Percentiles rank a stretch among this genome's conserved stretches.
These are phyloP conservation scores for Ectobius pallidus DNA, from an alignment of 2,888 invertebrate genomes.

Conservation along the genomic window DNA sequence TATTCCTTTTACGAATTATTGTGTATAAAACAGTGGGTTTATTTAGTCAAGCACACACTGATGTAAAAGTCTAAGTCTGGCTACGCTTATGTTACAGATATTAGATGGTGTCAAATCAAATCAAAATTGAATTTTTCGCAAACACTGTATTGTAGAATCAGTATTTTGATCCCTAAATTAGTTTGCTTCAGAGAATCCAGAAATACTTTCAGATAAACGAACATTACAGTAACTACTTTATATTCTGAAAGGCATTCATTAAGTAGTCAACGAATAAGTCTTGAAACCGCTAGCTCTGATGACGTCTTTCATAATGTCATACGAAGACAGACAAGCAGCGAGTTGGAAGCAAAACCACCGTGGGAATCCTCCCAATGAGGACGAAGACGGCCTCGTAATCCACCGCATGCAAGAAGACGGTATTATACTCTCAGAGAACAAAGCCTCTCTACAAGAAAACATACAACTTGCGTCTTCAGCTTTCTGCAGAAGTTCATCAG, in stretches of 20 bases:
- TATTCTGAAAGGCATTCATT: background rate
- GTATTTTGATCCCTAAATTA: too few relatives aligned
- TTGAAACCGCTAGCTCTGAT: background rate
- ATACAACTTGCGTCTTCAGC: background rate
- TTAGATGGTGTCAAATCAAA: too few relatives aligned
- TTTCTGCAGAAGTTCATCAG: background rate
- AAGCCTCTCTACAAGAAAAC: background rate
- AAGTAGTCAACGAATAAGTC: background rate
- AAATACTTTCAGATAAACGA: too few relatives aligned
- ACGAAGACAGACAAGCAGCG: background rate
- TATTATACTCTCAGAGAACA: background rate
- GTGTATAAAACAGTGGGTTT: too few relatives aligned
- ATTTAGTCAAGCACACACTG: too few relatives aligned
- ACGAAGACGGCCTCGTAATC: background rate
- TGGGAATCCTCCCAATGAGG: conserved; percentile 19
- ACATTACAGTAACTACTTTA: too few relatives aligned
- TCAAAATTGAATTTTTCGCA: too few relatives aligned
- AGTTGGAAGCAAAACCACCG: conserved; percentile 20
- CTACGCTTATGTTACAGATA: too few relatives aligned
- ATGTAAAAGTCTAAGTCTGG: too few relatives aligned
- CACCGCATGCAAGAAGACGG: background rate
- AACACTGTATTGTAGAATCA: too few relatives aligned
- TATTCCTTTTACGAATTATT: too few relatives aligned
- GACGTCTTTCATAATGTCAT: background rate
- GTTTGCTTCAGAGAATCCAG: too few relatives aligned